Conservation (phyloP, 2,888 invertebrate genomes). For the Brachyopa scutellaris region DNA sequence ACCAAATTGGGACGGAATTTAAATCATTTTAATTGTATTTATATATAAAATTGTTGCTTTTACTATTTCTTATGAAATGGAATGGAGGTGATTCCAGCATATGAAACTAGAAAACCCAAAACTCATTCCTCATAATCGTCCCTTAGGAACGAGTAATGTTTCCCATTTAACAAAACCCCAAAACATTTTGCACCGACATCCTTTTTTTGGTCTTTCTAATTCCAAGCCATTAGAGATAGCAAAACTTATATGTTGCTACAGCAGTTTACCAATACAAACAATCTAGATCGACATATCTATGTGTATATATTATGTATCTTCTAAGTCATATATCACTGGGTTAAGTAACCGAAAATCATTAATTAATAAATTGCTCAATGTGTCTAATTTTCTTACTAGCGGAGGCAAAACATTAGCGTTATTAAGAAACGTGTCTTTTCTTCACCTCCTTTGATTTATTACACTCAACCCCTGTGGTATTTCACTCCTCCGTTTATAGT, state of each 20-base stretch:
- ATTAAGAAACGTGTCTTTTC: constrained; percentile 33
- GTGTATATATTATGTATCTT: no score
- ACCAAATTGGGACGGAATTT: no score
- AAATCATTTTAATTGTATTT: no score
- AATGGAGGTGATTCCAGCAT: no score
- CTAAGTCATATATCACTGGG: no score
- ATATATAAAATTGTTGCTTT: no score
- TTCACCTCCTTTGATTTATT: constrained; percentile 54
- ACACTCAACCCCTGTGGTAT: constrained; percentile 16
- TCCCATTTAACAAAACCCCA: neutral
- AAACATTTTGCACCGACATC: neutral
- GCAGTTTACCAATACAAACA: neutral
- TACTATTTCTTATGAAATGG: no score
- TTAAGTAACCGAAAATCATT: constrained; percentile 31
- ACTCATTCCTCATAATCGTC: neutral
- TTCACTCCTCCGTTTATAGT: neutral
- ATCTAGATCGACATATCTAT: no score
- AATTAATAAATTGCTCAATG: constrained; percentile 46
- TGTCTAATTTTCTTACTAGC: constrained; percentile 3
- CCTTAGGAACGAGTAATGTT: neutral
- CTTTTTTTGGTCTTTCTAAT: neutral
- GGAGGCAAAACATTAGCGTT: constrained; percentile 21
- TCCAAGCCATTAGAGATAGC: neutral
- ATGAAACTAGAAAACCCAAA: neutral
- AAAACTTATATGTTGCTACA: neutral